Evolutionary conservation across 2,113 vertebrate genomes (phyloP).

Genomic region (Myiozetetes cayanensis): DNA sequence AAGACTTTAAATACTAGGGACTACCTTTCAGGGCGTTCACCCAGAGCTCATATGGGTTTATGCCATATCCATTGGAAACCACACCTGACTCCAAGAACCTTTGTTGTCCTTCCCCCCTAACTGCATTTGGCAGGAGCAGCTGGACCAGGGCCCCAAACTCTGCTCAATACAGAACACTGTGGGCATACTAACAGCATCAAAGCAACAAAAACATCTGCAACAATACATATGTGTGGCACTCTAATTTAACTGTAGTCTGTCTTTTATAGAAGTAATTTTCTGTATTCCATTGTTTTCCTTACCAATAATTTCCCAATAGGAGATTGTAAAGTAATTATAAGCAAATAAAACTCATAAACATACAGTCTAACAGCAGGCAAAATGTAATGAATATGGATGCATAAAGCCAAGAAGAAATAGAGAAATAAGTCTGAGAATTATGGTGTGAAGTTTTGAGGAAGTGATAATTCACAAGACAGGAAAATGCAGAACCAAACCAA

Average conservation of each 20-base stretch:
- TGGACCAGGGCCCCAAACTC: background rate
- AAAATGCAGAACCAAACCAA: background rate
- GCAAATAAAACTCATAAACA: background rate
- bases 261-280: background rate
- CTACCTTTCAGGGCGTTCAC: background rate
- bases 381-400: background rate
- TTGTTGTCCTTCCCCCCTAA: background rate
- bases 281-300: background rate
- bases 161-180: background rate
- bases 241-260: background rate
- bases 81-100: background rate
- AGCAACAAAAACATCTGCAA: background rate
- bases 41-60: background rate
- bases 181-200: background rate
- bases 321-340: background rate
- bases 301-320: background rate
- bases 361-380: background rate
- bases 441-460: background rate
- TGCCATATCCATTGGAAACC: background rate
- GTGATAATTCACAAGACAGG: background rate
- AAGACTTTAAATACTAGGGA: background rate
- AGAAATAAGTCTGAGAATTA: background rate
- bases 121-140: background rate
- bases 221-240: background rate
- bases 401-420: background rate